A percentile compares a stretch with the other conserved stretches of the same genome.
These are phyloP conservation scores for Synodontis membranacea DNA, from an alignment of 2,113 vertebrate species.

Conservation along the genomic window DNA sequence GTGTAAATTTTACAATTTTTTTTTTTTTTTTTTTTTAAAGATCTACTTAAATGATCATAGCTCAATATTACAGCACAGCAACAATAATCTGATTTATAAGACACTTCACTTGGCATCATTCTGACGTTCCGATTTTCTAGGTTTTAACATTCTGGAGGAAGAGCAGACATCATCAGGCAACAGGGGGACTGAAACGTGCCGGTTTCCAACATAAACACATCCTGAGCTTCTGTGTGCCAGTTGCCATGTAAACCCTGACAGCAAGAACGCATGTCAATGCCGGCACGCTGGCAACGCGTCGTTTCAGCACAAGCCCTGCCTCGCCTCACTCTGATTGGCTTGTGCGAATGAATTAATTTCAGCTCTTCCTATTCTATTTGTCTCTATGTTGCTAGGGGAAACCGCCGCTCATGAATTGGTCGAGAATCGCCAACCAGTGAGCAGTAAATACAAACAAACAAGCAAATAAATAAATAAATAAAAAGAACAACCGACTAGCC, in stretches of 20 bases:
- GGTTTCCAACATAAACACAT: conserved; percentile 29
- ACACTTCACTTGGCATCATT: background rate
- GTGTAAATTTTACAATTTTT: background rate
- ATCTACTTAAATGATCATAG: background rate
- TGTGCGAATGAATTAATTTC: conserved; percentile 63
- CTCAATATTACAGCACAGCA: background rate
- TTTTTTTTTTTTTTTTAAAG: background rate
- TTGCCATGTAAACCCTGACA: conserved; percentile 51
- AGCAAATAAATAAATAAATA: conserved; percentile 35
- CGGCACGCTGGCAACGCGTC: conserved; percentile 31
- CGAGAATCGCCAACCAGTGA: conserved; percentile 67
- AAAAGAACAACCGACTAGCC: conserved; percentile 56
- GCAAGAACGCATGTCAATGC: conserved; percentile 45
- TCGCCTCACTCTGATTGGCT: conserved; percentile 57
- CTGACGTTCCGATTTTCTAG: background rate
- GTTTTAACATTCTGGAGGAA: background rate
- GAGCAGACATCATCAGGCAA: background rate
- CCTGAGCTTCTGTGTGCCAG: conserved; percentile 20
- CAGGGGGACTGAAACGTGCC: background rate
- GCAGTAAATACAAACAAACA: conserved; percentile 55
- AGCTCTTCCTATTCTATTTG: conserved; percentile 64
- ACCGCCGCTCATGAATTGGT: conserved; percentile 67
- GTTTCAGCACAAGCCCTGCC: conserved; percentile 42
- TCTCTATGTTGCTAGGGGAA: conserved; percentile 72
- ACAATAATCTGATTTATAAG: background rate